Conservation (phyloP, 2,888 invertebrate species). For the Alloscopus bannaensis region DNA sequence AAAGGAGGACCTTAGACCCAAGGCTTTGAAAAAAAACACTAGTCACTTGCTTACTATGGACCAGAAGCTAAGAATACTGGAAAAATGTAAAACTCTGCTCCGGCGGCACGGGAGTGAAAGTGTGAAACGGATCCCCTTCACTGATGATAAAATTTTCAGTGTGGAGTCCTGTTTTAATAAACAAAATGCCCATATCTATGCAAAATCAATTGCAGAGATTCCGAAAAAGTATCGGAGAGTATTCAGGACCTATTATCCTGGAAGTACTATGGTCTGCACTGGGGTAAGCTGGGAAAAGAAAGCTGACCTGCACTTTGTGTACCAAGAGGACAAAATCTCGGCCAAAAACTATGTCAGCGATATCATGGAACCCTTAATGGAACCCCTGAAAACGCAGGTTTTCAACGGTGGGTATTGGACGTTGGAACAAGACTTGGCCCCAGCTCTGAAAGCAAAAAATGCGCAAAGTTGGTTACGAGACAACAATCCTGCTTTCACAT, state of each 20-base stretch:
- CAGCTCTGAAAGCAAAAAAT: too few relatives aligned
- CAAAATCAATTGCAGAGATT: not conserved
- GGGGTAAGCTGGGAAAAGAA: not conserved
- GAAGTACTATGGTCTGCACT: too few relatives aligned
- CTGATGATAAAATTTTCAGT: not conserved
- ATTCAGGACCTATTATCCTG: not conserved
- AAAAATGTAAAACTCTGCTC: not conserved
- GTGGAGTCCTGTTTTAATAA: not conserved
- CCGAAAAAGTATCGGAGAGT: not conserved
- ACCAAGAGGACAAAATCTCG: not conserved
- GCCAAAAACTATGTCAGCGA: slow-evolving; percentile 5
- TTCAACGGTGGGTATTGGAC: too few relatives aligned
- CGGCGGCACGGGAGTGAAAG: slow-evolving; percentile 1
- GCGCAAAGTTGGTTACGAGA: too few relatives aligned
- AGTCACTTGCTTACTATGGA: not conserved
- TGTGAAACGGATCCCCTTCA: slow-evolving; percentile 7
- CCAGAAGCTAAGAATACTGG: too few relatives aligned
- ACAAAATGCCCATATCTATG: not conserved
- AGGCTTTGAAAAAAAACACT: not conserved
- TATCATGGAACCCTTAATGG: too few relatives aligned
- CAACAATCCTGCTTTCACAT: too few relatives aligned
- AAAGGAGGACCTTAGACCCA: not conserved
- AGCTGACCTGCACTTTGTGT: not conserved
- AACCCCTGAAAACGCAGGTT: too few relatives aligned
- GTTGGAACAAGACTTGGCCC: too few relatives aligned